These are phyloP conservation scores for Neopelma chrysocephalum DNA, from an alignment of 2,797 vertebrate genomes.

Conservation along the genomic window DNA sequence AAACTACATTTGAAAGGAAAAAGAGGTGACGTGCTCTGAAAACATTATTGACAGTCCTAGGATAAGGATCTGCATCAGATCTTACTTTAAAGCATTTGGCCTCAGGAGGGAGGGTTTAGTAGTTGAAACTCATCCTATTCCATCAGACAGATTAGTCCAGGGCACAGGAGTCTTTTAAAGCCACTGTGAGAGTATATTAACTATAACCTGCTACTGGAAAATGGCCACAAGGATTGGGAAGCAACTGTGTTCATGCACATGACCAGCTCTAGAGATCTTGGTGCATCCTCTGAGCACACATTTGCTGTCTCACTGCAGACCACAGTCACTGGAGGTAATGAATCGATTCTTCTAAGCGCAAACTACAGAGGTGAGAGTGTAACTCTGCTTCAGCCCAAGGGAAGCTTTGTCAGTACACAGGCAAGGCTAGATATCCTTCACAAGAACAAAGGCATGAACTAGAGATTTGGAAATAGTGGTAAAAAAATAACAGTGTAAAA, in stretches of 20 bases:
- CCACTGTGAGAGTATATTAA: background rate
- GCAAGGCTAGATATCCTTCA: background rate
- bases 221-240: background rate
- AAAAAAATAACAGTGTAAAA: background rate
- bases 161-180: background rate
- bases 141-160: slow-evolving; percentile 37
- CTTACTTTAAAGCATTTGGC: slow-evolving; percentile 47
- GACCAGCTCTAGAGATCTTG: background rate
- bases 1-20: slow-evolving; percentile 35
- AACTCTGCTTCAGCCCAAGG: background rate
- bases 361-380: background rate
- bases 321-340: background rate
- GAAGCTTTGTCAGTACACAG: background rate
- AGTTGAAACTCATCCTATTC: slow-evolving; percentile 38
- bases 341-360: background rate
- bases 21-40: background rate
- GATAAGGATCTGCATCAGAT: slow-evolving; percentile 55
- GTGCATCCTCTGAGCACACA: background rate
- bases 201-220: background rate
- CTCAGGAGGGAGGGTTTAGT: slow-evolving; percentile 49
- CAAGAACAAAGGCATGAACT: background rate
- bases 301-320: background rate
- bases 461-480: background rate
- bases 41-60: background rate
- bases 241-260: rapidly evolving